Base-by-base conservation (phyloP, 2,888 invertebrate genomes). In the Metopia argyrocephala region DNA sequence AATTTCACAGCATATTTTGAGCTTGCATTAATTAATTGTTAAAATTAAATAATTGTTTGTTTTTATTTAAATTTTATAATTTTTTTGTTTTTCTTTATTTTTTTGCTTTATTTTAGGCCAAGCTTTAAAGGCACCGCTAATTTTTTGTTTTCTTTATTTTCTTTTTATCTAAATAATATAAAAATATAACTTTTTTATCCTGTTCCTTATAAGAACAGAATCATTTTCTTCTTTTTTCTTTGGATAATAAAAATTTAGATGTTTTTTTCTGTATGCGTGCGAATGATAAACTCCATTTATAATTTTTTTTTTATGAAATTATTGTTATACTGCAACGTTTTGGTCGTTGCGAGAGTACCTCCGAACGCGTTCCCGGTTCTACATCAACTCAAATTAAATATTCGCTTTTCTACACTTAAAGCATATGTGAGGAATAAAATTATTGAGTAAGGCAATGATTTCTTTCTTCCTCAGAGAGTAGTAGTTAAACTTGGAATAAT, bases 331-430 rank as follows among this genome's bases (percentile, higher is more conserved):
- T 79, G 76, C 70, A 79, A 82, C 66, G 79, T 73, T 48, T n/a
- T 57, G 73, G 71, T 79, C 57, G 76, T 62, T 82, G 83, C 83
- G 76, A 82, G 64, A 78, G 79, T 68, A 85, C 83, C 82, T 85
- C 84, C 82, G 84, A 84, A 79, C 84, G 81, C 84, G 76, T 85
- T 85, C 85, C 84, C 86, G 85, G 84, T 85, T 87, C 84, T 84
- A 84, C 68, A 86, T 85, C 83, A 84, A 86, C 87, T 87, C 86
- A 84, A 79, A 83, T 52, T 61, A 73, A 85, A 80, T 54, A 68
- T 74, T 76, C 79, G 73, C 71, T 74, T 76, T 57, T 78, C 75
- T 76, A 69, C 71, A 74, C 74, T 74, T 68, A 25, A 62, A 78
- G 65, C 52, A 76, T 66, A 59, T 71, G 65, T 65, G 38, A n/a